Base-by-base conservation (phyloP, 2,888 invertebrate genomes). In the Drosophila mimica region DNA sequence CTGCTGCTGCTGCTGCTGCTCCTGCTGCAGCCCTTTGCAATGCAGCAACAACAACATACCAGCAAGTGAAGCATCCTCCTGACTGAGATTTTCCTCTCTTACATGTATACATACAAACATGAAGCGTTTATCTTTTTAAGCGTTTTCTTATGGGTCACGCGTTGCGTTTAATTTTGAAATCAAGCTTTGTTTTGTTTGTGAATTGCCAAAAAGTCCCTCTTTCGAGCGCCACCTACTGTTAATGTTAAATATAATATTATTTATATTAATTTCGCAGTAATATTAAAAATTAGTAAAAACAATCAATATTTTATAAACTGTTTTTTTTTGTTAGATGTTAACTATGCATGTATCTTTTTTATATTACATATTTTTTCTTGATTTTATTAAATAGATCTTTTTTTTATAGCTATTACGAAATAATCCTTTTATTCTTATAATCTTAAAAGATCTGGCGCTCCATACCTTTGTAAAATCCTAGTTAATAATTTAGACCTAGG, bases 401-500 rank as follows among this genome's bases (percentile, higher is more conserved):
- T 25, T 25, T 25, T 25, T 25, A 25, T 25, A 25, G 25, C 25
- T 25, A 25, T 25, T 2, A 25, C 25, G 2, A 25, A 2, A 2
- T 25, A 25, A 1, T 25, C 25, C 25, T 25, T 25, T 25, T 25
- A 25, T 25, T 25, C 25, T 25, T 25, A 25, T 25, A 25, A 25
- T 25, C 3, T 25, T 25, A 25, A 25, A 25, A 25, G 25, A 25
- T 25, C 20, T 43, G n/a, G 9, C 17, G 15, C 8, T 9, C 17
- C n/a, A 43, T 28, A n/a, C 8, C 6, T 13, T 28, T 33, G 3
- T 25, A 17, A 52, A 59, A 69, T 65, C 61, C 61, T 66, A 56
- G 60, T 53, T 51, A 48, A 43, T 43, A 75, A 66, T 77, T 49
- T 66, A 78, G 77, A 74, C 87, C 83, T 83, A 86, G 79, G 76